Conservation (phyloP, 2,113 vertebrate species). For the Chloropsis cyanopogon region DNA sequence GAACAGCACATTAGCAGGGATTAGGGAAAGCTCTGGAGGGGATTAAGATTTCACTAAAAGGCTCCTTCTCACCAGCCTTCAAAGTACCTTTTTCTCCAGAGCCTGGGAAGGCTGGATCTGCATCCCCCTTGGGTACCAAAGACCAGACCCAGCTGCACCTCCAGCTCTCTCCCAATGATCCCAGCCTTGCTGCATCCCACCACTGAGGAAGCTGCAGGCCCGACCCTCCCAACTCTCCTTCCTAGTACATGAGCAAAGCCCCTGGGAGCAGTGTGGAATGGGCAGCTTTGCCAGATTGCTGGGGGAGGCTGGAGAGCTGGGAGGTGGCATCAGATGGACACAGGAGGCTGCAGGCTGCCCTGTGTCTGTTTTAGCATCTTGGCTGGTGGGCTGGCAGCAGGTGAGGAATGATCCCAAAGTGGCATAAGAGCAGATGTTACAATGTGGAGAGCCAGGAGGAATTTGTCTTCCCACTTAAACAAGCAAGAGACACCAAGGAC, state of each 20-base stretch:
- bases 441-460: not conserved
- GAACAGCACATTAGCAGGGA: not conserved
- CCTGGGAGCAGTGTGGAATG: fast-evolving
- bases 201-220: not conserved
- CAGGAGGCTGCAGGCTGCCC: not conserved
- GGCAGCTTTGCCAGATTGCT: not conserved
- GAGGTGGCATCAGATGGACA: not conserved
- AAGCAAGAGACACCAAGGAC: not conserved
- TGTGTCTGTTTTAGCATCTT: not conserved
- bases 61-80: not conserved
- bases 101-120: not conserved
- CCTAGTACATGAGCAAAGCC: not conserved
- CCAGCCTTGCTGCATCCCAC: not conserved
- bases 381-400: not conserved
- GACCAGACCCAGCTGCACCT: not conserved
- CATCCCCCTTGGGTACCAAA: not conserved
- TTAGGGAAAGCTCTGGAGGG: not conserved
- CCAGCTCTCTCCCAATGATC: not conserved
- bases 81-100: not conserved
- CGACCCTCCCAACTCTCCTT: not conserved
- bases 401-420: not conserved
- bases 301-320: not conserved
- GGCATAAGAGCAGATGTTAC: not conserved
- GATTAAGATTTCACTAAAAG: not conserved
- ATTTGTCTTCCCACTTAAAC: not conserved